A percentile compares a stretch with the other conserved stretches of the same genome.
These are phyloP conservation scores for Bombyx huttoni DNA, from an alignment of 2,888 invertebrate genomes.

Conservation along the genomic window DNA sequence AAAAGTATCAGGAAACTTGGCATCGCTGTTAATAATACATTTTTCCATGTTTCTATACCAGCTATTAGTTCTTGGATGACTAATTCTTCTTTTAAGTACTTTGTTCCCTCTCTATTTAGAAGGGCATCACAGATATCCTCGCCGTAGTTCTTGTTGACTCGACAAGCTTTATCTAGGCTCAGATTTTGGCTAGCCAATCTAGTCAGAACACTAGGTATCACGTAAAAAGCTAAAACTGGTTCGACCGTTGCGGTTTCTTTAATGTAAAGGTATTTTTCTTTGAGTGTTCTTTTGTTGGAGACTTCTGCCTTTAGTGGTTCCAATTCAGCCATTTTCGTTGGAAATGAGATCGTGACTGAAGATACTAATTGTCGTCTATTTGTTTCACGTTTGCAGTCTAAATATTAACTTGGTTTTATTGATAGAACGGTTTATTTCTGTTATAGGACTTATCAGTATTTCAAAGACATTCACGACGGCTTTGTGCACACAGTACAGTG, in stretches of 20 bases:
- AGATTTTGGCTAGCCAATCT: slow-evolving; percentile 86
- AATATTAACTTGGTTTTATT: slow-evolving; percentile 23
- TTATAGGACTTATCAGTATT: slow-evolving; percentile 12
- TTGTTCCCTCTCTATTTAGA: slow-evolving; percentile 77
- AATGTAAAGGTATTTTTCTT: slow-evolving; percentile 55
- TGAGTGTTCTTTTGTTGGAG: slow-evolving; percentile 36
- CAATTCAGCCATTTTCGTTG: slow-evolving; percentile 38
- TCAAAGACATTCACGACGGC: slow-evolving; percentile 8
- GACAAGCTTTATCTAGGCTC: slow-evolving; percentile 87
- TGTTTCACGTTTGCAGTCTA: slow-evolving; percentile 10
- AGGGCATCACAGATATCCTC: slow-evolving; percentile 81
- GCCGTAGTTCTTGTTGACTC: slow-evolving; percentile 81
- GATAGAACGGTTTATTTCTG: slow-evolving; percentile 9
- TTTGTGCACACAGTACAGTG: slow-evolving; percentile 8
- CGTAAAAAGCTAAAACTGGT: slow-evolving; percentile 75
- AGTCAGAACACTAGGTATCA: slow-evolving; percentile 75
- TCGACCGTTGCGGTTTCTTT: slow-evolving; percentile 76
- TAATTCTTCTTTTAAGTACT: slow-evolving; percentile 74
- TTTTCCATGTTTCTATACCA: slow-evolving; percentile 69
- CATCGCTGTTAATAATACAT: slow-evolving; percentile 62
- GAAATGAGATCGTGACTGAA: slow-evolving; percentile 13
- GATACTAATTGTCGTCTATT: slow-evolving; percentile 3
- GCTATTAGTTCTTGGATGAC: slow-evolving; percentile 71
- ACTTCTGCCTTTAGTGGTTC: slow-evolving; percentile 30
- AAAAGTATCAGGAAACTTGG: slow-evolving; percentile 70